A percentile compares a stretch with the other conserved stretches of the same genome.
phyloP scores from a whole-genome alignment of 2,888 invertebrate species.

The Acronicta alni region DNA sequence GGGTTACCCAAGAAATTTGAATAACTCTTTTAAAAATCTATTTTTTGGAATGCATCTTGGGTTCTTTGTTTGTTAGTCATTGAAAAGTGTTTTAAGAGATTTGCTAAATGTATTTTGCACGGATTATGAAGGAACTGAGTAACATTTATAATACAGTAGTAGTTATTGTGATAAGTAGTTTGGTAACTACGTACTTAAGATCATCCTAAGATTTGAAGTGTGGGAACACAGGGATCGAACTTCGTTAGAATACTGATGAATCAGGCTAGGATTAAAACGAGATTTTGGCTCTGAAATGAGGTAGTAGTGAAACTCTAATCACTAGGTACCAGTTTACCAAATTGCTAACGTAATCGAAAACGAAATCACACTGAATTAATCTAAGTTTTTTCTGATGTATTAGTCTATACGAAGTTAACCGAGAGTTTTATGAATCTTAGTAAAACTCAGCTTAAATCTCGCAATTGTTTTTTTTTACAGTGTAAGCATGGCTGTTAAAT shows the following conservation, averaged over 20 bases:
- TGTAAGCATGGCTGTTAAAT: no score
- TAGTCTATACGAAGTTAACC: no score
- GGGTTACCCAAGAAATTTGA: constrained; percentile 19
- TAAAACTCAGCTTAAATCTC: no score
- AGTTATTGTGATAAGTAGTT: constrained; percentile 16
- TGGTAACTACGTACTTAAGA: constrained; percentile 15
- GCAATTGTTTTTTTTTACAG: no score
- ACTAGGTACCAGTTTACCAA: no score
- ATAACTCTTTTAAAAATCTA: constrained; percentile 23
- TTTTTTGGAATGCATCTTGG: constrained; percentile 23
- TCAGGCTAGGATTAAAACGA: not conserved
- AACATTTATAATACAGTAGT: constrained; percentile 21
- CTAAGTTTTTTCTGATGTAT: no score
- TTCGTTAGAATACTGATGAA: not conserved
- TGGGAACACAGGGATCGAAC: constrained; percentile 11
- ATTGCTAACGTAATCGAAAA: no score
- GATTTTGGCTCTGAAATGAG: no score
- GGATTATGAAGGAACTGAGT: constrained; percentile 8
- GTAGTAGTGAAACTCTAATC: no score
- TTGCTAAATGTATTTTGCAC: constrained; percentile 8
- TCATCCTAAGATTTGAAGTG: constrained; percentile 1
- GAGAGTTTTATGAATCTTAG: no score
- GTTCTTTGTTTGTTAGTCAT: constrained; percentile 25
- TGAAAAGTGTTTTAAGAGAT: constrained; percentile 6
- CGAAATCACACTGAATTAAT: no score